Evolutionary conservation across 2,113 vertebrate genomes (phyloP).

Genomic region (Callipepla squamata): DNA sequence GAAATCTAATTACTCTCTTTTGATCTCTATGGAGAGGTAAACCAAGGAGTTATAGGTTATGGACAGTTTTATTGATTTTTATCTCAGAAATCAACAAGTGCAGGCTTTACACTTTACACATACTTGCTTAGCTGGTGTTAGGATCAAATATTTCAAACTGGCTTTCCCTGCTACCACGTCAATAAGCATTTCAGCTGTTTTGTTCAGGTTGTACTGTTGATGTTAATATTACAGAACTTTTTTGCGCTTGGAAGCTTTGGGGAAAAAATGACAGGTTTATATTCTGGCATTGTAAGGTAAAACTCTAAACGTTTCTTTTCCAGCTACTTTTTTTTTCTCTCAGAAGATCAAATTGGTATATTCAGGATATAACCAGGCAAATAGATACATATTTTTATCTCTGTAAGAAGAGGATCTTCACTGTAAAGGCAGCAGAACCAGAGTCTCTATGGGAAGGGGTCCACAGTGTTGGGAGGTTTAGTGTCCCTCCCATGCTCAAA

Average conservation of each 20-base stretch:
- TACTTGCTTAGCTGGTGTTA: conserved; percentile 76
- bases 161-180: conserved; percentile 64
- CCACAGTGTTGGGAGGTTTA: background rate
- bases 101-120: conserved; percentile 77
- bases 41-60: conserved; percentile 76
- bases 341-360: background rate
- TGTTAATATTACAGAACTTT: conserved; percentile 56
- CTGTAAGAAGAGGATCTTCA: background rate
- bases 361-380: background rate
- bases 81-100: conserved; percentile 80
- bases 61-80: conserved; percentile 79
- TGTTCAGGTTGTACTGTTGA: conserved; percentile 61
- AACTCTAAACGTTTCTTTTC: background rate
- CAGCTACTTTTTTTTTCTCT: background rate
- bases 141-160: conserved; percentile 78
- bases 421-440: background rate
- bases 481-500: background rate
- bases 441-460: background rate
- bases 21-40: conserved; percentile 77
- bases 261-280: background rate
- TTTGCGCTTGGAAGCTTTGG: conserved; percentile 11
- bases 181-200: conserved; percentile 76
- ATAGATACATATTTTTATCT: background rate
- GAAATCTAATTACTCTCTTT: conserved; percentile 81
- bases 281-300: background rate